Base-by-base conservation (phyloP, 2,888 invertebrate species). In the Hydropsyche betteni region DNA sequence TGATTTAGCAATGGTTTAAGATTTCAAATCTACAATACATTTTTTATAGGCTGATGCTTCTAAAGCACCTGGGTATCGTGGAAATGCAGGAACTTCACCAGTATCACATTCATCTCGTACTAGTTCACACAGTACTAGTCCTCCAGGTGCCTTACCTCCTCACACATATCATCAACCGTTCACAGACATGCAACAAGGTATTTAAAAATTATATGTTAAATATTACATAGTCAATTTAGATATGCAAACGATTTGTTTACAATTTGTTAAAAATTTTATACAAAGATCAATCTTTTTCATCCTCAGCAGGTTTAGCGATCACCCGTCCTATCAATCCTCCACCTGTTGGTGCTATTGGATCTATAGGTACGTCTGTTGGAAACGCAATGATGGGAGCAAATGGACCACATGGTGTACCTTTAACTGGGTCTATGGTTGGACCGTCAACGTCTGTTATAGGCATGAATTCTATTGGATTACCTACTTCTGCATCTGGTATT, bases 61-160 rank as follows among this genome's bases (percentile, higher is more conserved):
- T 68, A 97, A 96, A 85, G 96, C 96, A 76, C 96, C 96, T 0
- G 96, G 96, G 0, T 97, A 96, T 84, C 90, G 96, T 81, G 94
- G 93, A 73, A 91, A 89, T 70, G 89, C 92, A 61, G 91, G 93
- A 79, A 93, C 93, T 83, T 94, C 94, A 6, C 94, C 94, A 0
- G 92, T 92, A 14, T 78, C 80, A 2, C 79, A 79, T 69, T 86
- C 86, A 86, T 88, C 86, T 80, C 86, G 86, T 81, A 84, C 86
- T 38, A 86, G 86, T 34, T 86, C 86, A 80, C 87, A 86, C 85
- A 86, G 86, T 83, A 85, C 85, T 81, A 87, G 86, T 79, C 87
- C 84, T 79, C 87, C 87, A 79, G 78, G 77, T 76, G 80, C 79
- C 50, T 74, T 77, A 75, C 80, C 80, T 76, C 68, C 80, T 68